Conservation (phyloP, 2,888 invertebrate genomes). For the Selenia dentaria region DNA sequence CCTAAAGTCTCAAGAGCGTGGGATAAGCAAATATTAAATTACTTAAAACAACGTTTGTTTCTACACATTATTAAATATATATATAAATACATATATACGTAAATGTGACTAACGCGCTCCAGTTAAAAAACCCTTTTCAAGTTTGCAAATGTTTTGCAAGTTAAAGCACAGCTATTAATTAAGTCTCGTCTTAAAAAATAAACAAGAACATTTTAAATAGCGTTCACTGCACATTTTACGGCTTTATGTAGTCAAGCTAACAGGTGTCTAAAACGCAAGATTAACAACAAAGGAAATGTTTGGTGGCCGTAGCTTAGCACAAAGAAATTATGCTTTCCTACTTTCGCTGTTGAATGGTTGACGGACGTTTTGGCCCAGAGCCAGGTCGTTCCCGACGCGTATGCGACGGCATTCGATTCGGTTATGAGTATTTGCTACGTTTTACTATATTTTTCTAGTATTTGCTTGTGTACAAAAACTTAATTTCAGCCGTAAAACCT, state of each 20-base stretch:
- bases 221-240: conserved; percentile 17
- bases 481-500: conserved; percentile 25
- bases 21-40: no score
- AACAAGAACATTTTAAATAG: neutral
- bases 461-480: conserved; percentile 26
- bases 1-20: no score
- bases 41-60: no score
- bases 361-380: conserved; percentile 45
- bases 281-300: conserved; percentile 25
- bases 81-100: no score
- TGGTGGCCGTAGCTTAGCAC: conserved; percentile 26
- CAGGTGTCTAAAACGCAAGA: conserved; percentile 32
- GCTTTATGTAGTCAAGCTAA: conserved; percentile 12
- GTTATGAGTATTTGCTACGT: conserved; percentile 37
- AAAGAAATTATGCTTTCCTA: conserved; percentile 43
- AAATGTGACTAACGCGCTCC: no score
- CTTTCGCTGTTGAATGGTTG: conserved; percentile 46
- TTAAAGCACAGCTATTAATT: no score
- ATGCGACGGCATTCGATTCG: conserved; percentile 44
- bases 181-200: neutral
- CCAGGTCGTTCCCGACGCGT: conserved; percentile 47
- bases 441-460: conserved; percentile 33
- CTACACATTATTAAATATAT: no score
- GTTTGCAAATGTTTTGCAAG: neutral
- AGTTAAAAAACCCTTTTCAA: no score